A percentile compares a stretch with the other conserved stretches of the same genome.
phyloP scores from a whole-genome alignment of 2,113 vertebrate species.

The Odontophorus gujanensis region DNA sequence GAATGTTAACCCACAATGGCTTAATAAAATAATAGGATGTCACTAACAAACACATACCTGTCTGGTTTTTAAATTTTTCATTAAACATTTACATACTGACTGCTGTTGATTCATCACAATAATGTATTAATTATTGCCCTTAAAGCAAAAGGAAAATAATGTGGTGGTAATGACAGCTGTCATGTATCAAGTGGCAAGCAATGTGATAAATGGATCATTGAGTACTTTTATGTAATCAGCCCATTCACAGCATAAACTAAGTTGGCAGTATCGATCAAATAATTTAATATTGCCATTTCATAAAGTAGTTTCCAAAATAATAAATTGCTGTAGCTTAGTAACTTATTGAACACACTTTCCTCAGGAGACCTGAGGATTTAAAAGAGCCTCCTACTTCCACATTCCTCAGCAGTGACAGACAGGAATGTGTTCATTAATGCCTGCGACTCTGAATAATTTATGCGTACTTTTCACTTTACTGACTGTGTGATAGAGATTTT shows the following conservation, averaged over 20 bases:
- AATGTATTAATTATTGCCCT: conserved; percentile 63
- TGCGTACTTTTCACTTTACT: conserved; percentile 2
- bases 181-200: conserved; percentile 47
- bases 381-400: conserved; percentile 3
- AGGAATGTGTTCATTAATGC: conserved; percentile 49
- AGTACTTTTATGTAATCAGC: conserved; percentile 81
- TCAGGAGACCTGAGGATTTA: conserved; percentile 62
- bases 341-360: conserved; percentile 60
- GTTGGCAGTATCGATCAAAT: conserved; percentile 83
- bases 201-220: conserved; percentile 61
- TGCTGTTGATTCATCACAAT: conserved; percentile 22
- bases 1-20: not conserved
- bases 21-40: not conserved
- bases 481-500: not conserved
- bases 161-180: conserved; percentile 4
- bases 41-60: not conserved
- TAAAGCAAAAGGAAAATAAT: conserved; percentile 30
- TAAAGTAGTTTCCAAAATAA: conserved; percentile 84
- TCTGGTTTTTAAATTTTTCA: conserved; percentile 35
- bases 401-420: conserved; percentile 64
- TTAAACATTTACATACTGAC: not conserved
- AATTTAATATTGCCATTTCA: conserved; percentile 85
- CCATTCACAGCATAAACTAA: conserved; percentile 77
- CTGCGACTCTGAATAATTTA: not conserved
- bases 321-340: conserved; percentile 76